Base-by-base conservation (phyloP, 2,113 vertebrate species). In the Thunnus maccoyii region DNA sequence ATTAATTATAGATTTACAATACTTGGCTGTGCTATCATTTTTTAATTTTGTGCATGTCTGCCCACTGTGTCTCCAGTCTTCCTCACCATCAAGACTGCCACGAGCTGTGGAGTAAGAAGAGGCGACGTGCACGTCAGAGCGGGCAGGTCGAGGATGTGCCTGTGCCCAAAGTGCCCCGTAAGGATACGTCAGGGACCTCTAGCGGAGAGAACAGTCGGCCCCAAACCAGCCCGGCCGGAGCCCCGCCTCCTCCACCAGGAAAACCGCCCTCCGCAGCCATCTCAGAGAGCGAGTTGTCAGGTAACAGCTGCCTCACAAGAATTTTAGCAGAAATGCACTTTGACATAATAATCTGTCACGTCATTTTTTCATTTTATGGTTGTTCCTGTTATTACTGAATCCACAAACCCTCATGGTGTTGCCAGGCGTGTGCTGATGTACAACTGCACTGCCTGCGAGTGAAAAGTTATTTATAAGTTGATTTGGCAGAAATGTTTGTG, bases 31-130 rank as follows among this genome's bases (percentile, higher is more conserved):
- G 47, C 48, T 32, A 4, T 41, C 7, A 41, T 41, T 9, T 8
- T 41, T 9, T 41, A 41, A 41, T 41, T 10, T 41, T 80, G 8
- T 60, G 36, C 5, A 13, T 63, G 16, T 55, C 17, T 25, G 1
- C 5, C 16, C 18, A 2, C 48, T 62, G 76, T 30, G 88, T 84
- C 85, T 91, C 2, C 87, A 99, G 98, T 92, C 97, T 99, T 69
- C 98, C 98, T 44, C 98, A 97, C 90, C 98, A 97, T 94, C 98
- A 99, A 92, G 98, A 99, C 85, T 99, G 98, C 88, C 98, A 99
- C 15, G 98, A 99, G 94, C 95, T 99, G 58, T 99, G 98, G 98
- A 99, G 98, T 91, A 99, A 99, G 94, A 99, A 98, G 84, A 96
- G 98, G 0, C 93, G 98, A 27, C 95, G 98, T 52, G 97, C 99